Percentiles rank a stretch among this genome's conserved stretches.
These are phyloP conservation scores for Seira ritae DNA, from an alignment of 2,888 invertebrate species.

Conservation along the genomic window DNA sequence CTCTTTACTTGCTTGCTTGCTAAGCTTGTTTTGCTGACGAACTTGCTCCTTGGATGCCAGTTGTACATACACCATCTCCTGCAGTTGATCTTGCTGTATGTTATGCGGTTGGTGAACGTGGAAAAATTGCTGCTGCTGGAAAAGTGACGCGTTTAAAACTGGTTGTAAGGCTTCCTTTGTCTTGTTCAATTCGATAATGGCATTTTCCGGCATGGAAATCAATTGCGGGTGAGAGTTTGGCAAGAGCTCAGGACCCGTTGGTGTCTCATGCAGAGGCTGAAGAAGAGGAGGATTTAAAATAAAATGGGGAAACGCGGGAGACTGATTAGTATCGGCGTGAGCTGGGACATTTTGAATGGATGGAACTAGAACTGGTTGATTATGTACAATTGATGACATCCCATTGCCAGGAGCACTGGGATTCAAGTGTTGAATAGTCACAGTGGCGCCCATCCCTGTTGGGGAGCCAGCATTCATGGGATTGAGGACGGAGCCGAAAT, in stretches of 20 bases:
- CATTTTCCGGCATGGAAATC: conserved; percentile 53
- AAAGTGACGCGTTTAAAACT: not conserved
- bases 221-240: conserved; percentile 18
- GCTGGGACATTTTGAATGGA: not conserved
- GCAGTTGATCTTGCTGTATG: conserved; percentile 12
- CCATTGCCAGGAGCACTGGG: not conserved
- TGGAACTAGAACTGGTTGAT: not conserved
- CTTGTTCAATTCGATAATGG: conserved; percentile 30
- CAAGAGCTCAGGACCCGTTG: not conserved
- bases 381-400: not conserved
- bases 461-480: not conserved
- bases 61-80: not conserved
- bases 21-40: not conserved
- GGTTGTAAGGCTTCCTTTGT: not conserved
- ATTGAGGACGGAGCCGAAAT: conserved; percentile 6
- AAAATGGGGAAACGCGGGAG: conserved; percentile 33
- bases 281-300: conserved; percentile 10
- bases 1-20: not conserved
- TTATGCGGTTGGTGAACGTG: not conserved
- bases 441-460: conserved; percentile 13
- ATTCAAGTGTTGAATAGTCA: not conserved
- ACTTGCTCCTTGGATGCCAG: not conserved
- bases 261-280: not conserved
- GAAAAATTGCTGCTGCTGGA: conserved; percentile 8
- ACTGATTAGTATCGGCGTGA: not conserved